A percentile compares a stretch with the other conserved stretches of the same genome.
phyloP scores from a whole-genome alignment of 2,888 invertebrate genomes.

The Dusona sp. region DNA sequence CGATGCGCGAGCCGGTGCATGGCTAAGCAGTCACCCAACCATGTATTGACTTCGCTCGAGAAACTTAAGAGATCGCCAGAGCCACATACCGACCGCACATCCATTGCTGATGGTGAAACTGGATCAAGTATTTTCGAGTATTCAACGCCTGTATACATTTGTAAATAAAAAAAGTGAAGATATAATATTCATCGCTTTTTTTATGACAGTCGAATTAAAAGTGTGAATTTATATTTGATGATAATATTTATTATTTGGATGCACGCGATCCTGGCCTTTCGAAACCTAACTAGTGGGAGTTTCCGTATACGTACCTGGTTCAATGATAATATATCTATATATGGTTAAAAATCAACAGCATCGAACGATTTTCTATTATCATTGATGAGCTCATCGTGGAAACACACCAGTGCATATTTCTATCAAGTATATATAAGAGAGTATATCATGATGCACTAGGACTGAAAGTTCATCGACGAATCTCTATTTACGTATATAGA shows the following conservation, averaged over 20 bases:
- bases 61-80: no score
- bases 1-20: no score
- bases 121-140: not conserved
- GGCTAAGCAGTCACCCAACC: no score
- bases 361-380: conserved; percentile 51
- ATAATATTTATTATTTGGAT: conserved; percentile 22
- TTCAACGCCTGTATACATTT: not conserved
- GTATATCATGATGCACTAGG: not conserved
- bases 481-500: conserved; percentile 22
- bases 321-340: not conserved
- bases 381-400: conserved; percentile 56
- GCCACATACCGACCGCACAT: no score
- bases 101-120: no score
- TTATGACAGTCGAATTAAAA: not conserved
- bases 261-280: conserved; percentile 40
- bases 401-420: conserved; percentile 28
- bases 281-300: conserved; percentile 12
- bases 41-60: no score
- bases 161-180: not conserved
- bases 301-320: not conserved
- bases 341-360: not conserved
- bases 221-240: conserved; percentile 44
- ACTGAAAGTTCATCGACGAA: conserved; percentile 19
- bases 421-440: conserved; percentile 3
- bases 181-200: not conserved